phyloP scores from a whole-genome alignment of 30 jellyfish, hydroid and myxozoan genomes.

The Calvadosia cruxmelitensis region DNA sequence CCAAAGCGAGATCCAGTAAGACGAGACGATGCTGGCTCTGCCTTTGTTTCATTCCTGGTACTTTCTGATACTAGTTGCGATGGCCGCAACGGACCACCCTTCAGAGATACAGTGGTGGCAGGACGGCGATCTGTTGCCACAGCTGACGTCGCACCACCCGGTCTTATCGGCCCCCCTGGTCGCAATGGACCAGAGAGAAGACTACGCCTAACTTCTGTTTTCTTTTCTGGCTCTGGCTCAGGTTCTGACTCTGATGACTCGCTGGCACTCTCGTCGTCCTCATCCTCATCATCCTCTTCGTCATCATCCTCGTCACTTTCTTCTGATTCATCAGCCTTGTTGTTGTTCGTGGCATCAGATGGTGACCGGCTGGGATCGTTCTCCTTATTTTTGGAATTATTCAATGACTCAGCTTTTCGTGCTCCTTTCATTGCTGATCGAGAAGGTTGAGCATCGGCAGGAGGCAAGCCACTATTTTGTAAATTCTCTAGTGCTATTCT shows the following conservation, averaged over 20 bases:
- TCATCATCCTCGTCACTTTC: constrained; percentile 18
- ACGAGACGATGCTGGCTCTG: constrained; percentile 15
- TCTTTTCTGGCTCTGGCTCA: constrained; percentile 24
- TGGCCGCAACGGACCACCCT: constrained; percentile 41
- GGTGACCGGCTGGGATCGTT: too few species aligned
- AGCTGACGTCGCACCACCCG: not conserved
- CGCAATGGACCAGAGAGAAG: not conserved
- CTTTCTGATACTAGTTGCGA: constrained; percentile 24
- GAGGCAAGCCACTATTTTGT: not conserved
- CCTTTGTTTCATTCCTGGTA: constrained; percentile 25
- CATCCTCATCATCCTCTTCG: constrained; percentile 7
- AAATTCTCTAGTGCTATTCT: not conserved
- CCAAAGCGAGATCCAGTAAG: not conserved
- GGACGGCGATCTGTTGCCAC: not conserved
- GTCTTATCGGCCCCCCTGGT: not conserved
- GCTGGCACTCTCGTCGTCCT: constrained; percentile 27
- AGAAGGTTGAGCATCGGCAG: not conserved
- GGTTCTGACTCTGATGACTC: constrained; percentile 36
- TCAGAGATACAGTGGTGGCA: not conserved
- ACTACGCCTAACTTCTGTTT: not conserved
- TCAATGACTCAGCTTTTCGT: not conserved
- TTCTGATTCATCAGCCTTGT: not conserved
- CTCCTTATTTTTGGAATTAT: not conserved
- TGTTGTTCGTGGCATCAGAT: not conserved
- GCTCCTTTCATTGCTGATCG: not conserved